Percentiles rank a stretch among this genome's conserved stretches.
Conservation (phyloP, 2,888 invertebrate genomes). For the Dascillus cervinus region DNA sequence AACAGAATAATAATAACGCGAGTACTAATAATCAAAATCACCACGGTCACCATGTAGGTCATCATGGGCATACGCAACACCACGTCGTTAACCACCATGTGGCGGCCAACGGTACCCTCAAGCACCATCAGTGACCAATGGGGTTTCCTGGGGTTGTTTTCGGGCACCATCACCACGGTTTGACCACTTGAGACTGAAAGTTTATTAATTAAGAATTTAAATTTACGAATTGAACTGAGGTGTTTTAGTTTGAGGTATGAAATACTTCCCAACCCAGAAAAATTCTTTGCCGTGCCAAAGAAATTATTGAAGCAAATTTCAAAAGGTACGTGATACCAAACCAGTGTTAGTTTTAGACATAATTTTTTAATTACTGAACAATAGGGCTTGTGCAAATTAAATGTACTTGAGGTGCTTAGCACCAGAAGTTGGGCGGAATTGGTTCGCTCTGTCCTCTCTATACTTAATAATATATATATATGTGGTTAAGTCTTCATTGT, state of each 20-base stretch:
- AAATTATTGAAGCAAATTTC: conserved; percentile 25
- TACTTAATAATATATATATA: too few species aligned
- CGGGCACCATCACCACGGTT: conserved; percentile 56
- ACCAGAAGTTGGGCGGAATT: conserved; percentile 19
- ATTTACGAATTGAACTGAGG: too few species aligned
- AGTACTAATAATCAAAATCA: conserved; percentile 70
- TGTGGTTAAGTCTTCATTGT: conserved; percentile 30
- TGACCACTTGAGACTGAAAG: conserved; percentile 34
- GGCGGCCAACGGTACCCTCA: conserved; percentile 58
- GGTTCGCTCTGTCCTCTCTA: too few species aligned
- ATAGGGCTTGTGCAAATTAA: conserved; percentile 40
- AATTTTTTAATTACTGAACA: conserved; percentile 17
- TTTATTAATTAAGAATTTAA: too few species aligned
- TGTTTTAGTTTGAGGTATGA: conserved; percentile 16
- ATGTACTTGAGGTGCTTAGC: conserved; percentile 35
- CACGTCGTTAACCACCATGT: conserved; percentile 59
- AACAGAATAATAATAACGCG: conserved; percentile 74
- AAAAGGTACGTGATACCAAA: conserved; percentile 29
- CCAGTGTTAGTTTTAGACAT: conserved; percentile 22
- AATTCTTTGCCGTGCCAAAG: conserved; percentile 44
- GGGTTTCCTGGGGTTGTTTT: conserved; percentile 71
- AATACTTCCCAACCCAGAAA: conserved; percentile 30
- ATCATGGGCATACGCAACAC: conserved; percentile 56
- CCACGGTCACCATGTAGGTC: conserved; percentile 66
- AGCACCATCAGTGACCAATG: conserved; percentile 80